A percentile compares a stretch with the other conserved stretches of the same genome.
Conservation (phyloP, 2,888 invertebrate genomes). For the Capitulum mitella region DNA sequence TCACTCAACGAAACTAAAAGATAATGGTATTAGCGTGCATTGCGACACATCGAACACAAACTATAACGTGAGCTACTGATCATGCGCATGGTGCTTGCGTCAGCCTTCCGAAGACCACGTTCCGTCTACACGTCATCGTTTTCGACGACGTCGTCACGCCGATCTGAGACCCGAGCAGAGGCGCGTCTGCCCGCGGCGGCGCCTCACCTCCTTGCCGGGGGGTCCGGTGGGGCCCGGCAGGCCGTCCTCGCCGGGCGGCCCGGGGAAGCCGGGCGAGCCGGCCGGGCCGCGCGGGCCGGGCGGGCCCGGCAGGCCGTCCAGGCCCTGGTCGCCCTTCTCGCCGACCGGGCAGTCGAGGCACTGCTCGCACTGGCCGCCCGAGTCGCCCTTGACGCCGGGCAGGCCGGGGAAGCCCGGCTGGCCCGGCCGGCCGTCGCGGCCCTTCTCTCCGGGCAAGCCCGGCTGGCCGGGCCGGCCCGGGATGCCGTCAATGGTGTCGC, state of each 20-base stretch:
- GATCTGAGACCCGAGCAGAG: too few species aligned
- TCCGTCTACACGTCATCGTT: too few species aligned
- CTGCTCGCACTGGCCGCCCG: constrained; percentile 46
- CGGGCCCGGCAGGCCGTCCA: constrained; percentile 39
- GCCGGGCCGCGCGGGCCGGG: constrained; percentile 63
- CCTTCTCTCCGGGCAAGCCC: constrained; percentile 73
- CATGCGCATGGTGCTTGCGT: too few species aligned
- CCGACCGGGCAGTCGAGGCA: constrained; percentile 55
- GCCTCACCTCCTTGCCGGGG: constrained; percentile 57
- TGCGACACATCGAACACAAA: too few species aligned
- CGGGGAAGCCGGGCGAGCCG: constrained; percentile 52
- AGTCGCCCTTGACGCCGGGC: constrained; percentile 54
- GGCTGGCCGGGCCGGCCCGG: constrained; percentile 46
- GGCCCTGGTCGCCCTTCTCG: constrained; percentile 38
- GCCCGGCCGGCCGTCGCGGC: constrained; percentile 60
- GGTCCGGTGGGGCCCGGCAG: constrained; percentile 44
- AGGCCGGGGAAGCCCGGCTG: constrained; percentile 48
- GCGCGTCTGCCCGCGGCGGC: constrained; percentile 28
- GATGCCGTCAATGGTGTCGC: constrained; percentile 41
- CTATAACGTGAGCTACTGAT: too few species aligned
- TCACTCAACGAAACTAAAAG: too few species aligned
- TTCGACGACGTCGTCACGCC: too few species aligned
- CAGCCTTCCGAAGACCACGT: too few species aligned
- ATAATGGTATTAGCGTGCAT: too few species aligned
- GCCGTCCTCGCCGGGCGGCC: constrained; percentile 55